Evolutionary conservation across 2,888 invertebrate species (phyloP).

Genomic region (Vesta saturnalis): DNA sequence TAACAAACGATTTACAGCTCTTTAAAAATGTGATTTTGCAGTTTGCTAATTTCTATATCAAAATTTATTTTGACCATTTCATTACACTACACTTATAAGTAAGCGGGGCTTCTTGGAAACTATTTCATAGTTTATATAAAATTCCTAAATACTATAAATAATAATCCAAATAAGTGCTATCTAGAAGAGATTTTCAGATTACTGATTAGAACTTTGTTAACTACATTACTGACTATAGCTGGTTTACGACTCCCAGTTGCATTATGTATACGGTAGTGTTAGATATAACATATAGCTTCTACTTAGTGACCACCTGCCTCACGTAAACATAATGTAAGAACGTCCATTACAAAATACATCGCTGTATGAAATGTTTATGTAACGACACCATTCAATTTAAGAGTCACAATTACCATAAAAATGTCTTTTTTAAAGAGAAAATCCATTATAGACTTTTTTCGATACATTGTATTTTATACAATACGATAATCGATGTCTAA

Average conservation of each 20-base stretch:
- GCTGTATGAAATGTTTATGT: constrained; percentile 4
- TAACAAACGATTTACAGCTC: no score
- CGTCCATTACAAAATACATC: constrained; percentile 8
- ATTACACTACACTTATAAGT: no score
- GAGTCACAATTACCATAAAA: neutral
- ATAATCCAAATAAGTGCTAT: neutral
- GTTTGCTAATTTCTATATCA: no score
- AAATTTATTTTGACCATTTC: no score
- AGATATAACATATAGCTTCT: constrained; percentile 18
- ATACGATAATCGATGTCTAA: constrained; percentile 20
- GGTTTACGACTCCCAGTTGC: constrained; percentile 21
- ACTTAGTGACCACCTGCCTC: constrained; percentile 27
- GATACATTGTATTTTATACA: neutral
- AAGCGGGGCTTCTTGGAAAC: no score
- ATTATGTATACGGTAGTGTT: constrained; percentile 18
- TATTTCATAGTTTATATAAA: no score
- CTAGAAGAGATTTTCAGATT: constrained; percentile 10
- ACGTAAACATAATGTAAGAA: constrained; percentile 15
- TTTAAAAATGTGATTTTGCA: no score
- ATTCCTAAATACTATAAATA: neutral
- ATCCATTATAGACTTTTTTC: neutral
- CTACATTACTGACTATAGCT: constrained; percentile 9
- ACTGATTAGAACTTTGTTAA: constrained; percentile 22
- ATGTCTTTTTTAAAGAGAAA: neutral
- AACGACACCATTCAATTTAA: neutral